A percentile compares a stretch with the other conserved stretches of the same genome.
These are phyloP conservation scores for Henricia sp. DNA, from an alignment of 53 echinoderm and acorn worm genomes.

Conservation along the genomic window DNA sequence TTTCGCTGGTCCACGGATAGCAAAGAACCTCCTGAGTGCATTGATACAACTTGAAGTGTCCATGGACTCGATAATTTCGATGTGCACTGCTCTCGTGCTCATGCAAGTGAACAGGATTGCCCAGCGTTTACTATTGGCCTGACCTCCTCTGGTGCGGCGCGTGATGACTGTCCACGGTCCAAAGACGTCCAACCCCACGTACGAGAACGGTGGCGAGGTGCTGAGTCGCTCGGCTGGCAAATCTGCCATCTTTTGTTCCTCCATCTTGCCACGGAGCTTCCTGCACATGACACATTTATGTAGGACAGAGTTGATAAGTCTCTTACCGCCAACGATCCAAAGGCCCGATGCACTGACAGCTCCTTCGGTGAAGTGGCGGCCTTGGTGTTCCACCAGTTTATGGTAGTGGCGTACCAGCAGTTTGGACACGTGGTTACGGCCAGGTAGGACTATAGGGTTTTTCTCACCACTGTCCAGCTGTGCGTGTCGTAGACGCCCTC, in stretches of 20 bases:
- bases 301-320: conserved; percentile 29
- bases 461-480: not conserved
- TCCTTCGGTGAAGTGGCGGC: conserved; percentile 33
- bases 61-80: conserved; percentile 49
- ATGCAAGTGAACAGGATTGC: conserved; percentile 58
- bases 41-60: conserved; percentile 59
- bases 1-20: conserved; percentile 47
- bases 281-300: conserved; percentile 56
- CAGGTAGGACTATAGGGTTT: not conserved
- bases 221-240: conserved; percentile 38
- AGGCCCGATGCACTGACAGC: conserved; percentile 27
- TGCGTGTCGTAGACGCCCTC: conserved; percentile 21
- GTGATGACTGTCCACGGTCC: conserved; percentile 63
- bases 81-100: conserved; percentile 50
- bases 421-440: not conserved
- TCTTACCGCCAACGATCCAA: conserved; percentile 44
- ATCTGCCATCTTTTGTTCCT: conserved; percentile 63
- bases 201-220: conserved; percentile 51
- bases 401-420: conserved; percentile 37
- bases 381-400: conserved; percentile 1
- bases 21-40: conserved; percentile 63
- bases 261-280: conserved; percentile 53
- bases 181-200: conserved; percentile 53
- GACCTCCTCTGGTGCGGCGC: conserved; percentile 47
- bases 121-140: conserved; percentile 51